A percentile compares a stretch with the other conserved stretches of the same genome.
These are phyloP conservation scores for Spondyliosoma cantharus DNA, from an alignment of 2,797 vertebrate species.

Conservation along the genomic window DNA sequence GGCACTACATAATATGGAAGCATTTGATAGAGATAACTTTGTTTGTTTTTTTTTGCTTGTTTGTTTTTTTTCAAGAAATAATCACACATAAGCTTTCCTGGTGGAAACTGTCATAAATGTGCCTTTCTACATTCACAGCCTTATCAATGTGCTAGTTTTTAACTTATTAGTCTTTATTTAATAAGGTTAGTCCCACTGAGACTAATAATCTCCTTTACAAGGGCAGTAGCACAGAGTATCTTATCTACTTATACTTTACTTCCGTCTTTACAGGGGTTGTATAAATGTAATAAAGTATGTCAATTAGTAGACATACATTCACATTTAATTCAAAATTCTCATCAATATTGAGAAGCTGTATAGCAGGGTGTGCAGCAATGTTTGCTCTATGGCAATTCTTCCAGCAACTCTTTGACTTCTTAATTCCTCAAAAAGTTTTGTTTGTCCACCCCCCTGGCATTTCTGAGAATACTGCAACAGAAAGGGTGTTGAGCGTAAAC, in stretches of 20 bases:
- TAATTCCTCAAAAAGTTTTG: no score
- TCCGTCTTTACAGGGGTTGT: neutral
- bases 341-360: neutral
- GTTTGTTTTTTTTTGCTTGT: neutral
- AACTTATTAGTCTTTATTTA: no score
- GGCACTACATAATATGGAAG: constrained; percentile 1
- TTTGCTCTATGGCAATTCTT: neutral
- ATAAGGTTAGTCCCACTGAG: no score
- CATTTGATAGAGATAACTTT: neutral
- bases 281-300: neutral
- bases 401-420: neutral
- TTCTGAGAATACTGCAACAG: no score
- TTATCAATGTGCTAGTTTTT: neutral
- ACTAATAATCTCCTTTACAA: no score
- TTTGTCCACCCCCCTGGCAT: no score
- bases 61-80: neutral
- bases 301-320: neutral
- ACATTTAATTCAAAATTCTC: neutral
- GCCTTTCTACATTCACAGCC: neutral
- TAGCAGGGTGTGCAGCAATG: neutral
- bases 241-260: neutral
- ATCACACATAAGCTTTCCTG: neutral
- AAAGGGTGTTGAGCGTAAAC: no score
- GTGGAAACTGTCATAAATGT: neutral
- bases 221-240: no score